phyloP scores from a whole-genome alignment of 2,797 vertebrate genomes.

The Epinephelus awoara region DNA sequence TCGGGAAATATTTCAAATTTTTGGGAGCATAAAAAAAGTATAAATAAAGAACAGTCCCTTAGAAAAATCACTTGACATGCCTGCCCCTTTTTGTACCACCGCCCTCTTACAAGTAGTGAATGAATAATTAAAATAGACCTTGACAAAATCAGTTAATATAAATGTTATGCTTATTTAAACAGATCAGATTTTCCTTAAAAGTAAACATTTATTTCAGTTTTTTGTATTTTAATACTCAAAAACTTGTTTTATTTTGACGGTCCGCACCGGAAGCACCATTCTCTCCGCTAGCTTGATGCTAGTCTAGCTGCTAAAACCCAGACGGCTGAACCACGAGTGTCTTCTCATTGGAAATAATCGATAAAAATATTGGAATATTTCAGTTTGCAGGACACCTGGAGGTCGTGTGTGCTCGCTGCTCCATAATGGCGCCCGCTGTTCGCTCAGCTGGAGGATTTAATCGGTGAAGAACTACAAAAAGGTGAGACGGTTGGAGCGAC shows the following conservation, averaged over 20 bases:
- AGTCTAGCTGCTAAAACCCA: not conserved
- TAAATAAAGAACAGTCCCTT: no score
- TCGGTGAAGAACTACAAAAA: constrained; percentile 33
- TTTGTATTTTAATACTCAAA: rapidly evolving
- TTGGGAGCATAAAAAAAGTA: no score
- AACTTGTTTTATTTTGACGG: constrained; percentile 28
- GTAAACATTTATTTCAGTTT: no score
- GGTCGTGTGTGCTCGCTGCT: not conserved
- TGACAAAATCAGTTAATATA: no score
- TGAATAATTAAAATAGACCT: no score
- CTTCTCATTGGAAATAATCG: constrained; percentile 12
- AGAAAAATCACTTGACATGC: no score
- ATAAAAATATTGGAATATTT: rapidly evolving
- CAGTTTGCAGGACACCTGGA: rapidly evolving
- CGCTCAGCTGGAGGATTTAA: not conserved
- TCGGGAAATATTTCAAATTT: no score
- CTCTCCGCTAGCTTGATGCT: not conserved
- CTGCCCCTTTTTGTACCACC: no score
- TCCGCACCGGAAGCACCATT: constrained; percentile 30
- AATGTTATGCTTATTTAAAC: no score
- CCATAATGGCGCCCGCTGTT: not conserved
- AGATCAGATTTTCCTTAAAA: no score
- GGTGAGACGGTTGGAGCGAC: constrained; percentile 60
- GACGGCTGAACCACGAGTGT: constrained; percentile 26
- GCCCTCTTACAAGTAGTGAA: no score